phyloP scores from a whole-genome alignment of 2,888 invertebrate species.

The Anaspis maculata region DNA sequence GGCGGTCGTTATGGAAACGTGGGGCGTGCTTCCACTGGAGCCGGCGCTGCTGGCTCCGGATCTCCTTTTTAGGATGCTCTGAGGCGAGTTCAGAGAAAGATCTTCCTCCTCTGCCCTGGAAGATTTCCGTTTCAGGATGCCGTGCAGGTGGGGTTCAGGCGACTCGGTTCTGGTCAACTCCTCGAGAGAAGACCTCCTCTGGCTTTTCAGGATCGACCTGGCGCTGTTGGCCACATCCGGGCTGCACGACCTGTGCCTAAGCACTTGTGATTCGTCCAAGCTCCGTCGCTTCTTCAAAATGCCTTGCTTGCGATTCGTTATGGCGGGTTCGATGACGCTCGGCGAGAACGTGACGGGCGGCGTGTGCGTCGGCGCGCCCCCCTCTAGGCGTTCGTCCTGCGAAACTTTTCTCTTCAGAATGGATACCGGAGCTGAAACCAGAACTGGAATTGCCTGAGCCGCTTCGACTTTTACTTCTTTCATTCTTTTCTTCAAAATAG shows the following conservation, averaged over 20 bases:
- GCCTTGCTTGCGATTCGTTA: constrained; percentile 59
- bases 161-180: constrained; percentile 57
- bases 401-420: constrained; percentile 51
- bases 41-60: constrained; percentile 55
- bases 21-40: constrained; percentile 54
- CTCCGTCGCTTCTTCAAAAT: constrained; percentile 79
- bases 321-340: constrained; percentile 59
- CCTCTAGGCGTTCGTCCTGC: constrained; percentile 41
- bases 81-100: constrained; percentile 55
- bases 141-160: constrained; percentile 57
- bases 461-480: constrained; percentile 38
- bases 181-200: constrained; percentile 61
- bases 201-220: constrained; percentile 59
- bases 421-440: constrained; percentile 42
- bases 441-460: constrained; percentile 12
- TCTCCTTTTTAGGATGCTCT: constrained; percentile 73
- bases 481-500: constrained; percentile 63
- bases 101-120: constrained; percentile 57
- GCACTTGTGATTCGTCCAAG: constrained; percentile 68
- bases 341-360: constrained; percentile 77
- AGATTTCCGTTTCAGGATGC: constrained; percentile 62
- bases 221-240: constrained; percentile 58
- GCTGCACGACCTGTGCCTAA: constrained; percentile 59
- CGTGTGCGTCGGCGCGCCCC: constrained; percentile 38
- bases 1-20: constrained; percentile 61